Evolutionary conservation across 2,113 vertebrate species (phyloP).

Genomic region (Anhinga rufa): DNA sequence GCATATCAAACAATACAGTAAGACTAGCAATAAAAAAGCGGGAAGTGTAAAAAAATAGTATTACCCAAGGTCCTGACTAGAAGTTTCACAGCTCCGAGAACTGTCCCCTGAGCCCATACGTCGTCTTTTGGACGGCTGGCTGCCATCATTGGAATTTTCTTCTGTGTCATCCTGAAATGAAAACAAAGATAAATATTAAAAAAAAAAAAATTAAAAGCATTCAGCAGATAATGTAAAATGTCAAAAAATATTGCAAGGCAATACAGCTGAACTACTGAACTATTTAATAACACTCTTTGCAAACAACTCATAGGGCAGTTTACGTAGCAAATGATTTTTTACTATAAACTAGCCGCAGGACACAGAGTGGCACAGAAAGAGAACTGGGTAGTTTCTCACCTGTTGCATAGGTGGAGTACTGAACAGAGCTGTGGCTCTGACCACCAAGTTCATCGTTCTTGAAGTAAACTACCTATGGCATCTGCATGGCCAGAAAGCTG

Average conservation of each 20-base stretch:
- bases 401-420: accelerated
- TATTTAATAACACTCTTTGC: background rate
- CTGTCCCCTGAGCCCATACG: conserved; percentile 96
- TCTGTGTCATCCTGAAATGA: conserved; percentile 79
- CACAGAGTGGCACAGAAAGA: background rate
- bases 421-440: background rate
- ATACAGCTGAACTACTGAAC: background rate
- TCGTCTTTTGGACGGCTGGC: conserved; percentile 88
- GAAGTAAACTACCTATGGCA: background rate
- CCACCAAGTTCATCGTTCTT: background rate
- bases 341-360: background rate
- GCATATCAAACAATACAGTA: background rate
- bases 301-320: background rate
- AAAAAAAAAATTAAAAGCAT: background rate
- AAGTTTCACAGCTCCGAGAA: conserved; percentile 91
- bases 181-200: background rate
- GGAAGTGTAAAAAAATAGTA: background rate
- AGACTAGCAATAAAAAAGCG: background rate
- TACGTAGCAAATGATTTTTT: background rate
- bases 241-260: background rate
- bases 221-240: background rate
- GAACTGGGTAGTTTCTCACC: background rate
- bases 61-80: conserved; percentile 90
- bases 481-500: background rate
- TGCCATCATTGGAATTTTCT: conserved; percentile 92